These are phyloP conservation scores for Habroteleia sp. DNA, from an alignment of 2,888 invertebrate species.

Conservation along the genomic window DNA sequence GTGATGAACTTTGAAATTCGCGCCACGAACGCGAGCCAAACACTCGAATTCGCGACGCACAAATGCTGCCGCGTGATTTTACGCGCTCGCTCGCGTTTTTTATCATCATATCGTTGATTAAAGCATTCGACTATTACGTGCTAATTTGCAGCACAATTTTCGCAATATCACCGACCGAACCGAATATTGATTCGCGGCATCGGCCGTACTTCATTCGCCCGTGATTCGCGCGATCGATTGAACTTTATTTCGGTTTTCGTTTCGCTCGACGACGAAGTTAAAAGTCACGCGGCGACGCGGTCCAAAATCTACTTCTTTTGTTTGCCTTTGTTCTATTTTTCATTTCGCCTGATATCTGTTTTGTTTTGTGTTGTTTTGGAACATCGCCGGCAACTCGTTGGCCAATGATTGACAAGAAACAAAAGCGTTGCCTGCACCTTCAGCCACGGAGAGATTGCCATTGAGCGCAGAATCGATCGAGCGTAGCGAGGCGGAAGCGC, in stretches of 20 bases:
- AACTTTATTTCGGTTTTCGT: too few relatives aligned
- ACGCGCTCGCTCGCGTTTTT: conserved; percentile 12
- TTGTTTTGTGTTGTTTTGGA: too few relatives aligned
- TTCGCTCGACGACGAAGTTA: too few relatives aligned
- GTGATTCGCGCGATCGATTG: too few relatives aligned
- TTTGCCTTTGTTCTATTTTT: too few relatives aligned
- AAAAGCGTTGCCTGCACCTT: conserved; percentile 33
- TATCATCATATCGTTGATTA: conserved; percentile 25
- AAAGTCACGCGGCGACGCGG: too few relatives aligned
- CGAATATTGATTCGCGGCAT: too few relatives aligned
- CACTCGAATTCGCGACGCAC: conserved; percentile 19
- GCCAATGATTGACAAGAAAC: conserved; percentile 28
- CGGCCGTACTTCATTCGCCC: too few relatives aligned
- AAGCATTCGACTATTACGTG: conserved; percentile 45
- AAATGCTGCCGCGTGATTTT: conserved; percentile 29
- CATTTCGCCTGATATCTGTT: too few relatives aligned
- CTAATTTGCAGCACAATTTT: conserved; percentile 40
- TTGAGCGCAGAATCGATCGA: conserved; percentile 67
- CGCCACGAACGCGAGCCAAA: conserved; percentile 40
- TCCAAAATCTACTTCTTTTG: too few relatives aligned
- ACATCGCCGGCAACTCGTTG: too few relatives aligned
- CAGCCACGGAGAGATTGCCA: conserved; percentile 61
- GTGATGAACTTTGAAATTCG: conserved; percentile 64
- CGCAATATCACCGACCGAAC: too few relatives aligned
- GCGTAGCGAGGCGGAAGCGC: conserved; percentile 64